Percentiles rank a stretch among this genome's conserved stretches.
Evolutionary conservation across 2,113 vertebrate species (phyloP).

Genomic region (Ceuthmochares aereus): DNA sequence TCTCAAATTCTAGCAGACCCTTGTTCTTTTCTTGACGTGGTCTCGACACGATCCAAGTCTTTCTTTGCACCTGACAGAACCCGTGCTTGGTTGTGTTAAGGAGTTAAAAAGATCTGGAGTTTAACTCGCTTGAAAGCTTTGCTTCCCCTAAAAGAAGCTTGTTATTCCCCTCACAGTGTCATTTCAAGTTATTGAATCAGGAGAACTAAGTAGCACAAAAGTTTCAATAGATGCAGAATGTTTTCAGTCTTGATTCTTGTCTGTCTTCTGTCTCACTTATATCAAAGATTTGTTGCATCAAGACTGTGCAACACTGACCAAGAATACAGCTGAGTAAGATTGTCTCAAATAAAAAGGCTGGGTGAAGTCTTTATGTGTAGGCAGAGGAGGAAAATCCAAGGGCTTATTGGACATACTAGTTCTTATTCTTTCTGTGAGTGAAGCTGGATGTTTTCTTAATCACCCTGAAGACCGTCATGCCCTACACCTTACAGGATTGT

Average conservation of each 20-base stretch:
- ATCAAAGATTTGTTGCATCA: background rate
- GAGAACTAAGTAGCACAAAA: background rate
- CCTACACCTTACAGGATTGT: background rate
- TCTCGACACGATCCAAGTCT: background rate
- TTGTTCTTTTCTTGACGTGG: background rate
- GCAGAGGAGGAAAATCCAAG: background rate
- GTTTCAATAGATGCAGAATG: background rate
- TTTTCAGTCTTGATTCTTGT: background rate
- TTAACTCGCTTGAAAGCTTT: background rate
- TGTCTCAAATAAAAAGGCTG: background rate
- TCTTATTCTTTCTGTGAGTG: background rate
- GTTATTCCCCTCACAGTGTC: background rate
- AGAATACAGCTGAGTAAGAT: background rate
- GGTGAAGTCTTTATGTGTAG: background rate
- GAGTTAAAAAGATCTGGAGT: background rate
- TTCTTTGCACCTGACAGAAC: background rate
- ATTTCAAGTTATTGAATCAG: background rate
- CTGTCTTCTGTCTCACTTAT: accelerated
- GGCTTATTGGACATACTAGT: accelerated
- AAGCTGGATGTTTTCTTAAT: background rate
- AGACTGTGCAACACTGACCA: background rate
- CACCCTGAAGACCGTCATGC: background rate
- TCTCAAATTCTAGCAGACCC: background rate
- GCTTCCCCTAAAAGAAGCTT: background rate
- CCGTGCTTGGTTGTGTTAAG: background rate